Percentiles rank a stretch among this genome's conserved stretches.
phyloP scores from a whole-genome alignment of 1,140 invertebrate species.

The Araneus ventricosus region DNA sequence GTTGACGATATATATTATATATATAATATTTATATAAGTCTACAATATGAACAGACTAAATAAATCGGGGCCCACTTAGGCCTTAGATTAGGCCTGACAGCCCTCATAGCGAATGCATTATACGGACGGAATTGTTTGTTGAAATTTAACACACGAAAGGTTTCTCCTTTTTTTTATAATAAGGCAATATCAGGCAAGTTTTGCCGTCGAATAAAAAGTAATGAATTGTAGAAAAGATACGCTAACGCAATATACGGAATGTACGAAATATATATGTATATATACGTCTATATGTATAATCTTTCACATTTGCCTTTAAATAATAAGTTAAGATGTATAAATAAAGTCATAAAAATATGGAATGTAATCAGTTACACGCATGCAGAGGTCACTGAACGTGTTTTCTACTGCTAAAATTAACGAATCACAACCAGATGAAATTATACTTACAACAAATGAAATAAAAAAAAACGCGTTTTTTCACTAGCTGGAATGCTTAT shows the following conservation, averaged over 20 bases:
- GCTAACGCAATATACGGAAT: constrained; percentile 71
- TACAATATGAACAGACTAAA: constrained; percentile 73
- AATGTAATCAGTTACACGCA: constrained; percentile 13
- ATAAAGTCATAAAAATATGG: constrained; percentile 37
- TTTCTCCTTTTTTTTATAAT: constrained; percentile 67
- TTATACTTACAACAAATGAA: neutral
- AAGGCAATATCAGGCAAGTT: constrained; percentile 69
- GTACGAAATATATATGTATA: constrained; percentile 71
- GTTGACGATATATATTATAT: constrained; percentile 71
- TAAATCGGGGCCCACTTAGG: constrained; percentile 51
- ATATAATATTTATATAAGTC: constrained; percentile 73
- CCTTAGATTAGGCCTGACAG: constrained; percentile 53
- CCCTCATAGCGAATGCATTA: constrained; percentile 56
- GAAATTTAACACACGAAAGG: constrained; percentile 67
- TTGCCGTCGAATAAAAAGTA: constrained; percentile 65
- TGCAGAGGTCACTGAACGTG: neutral
- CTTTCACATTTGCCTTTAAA: constrained; percentile 36
- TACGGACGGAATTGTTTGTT: constrained; percentile 69
- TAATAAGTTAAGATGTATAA: constrained; percentile 39
- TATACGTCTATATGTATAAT: constrained; percentile 65
- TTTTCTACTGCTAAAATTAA: constrained; percentile 31
- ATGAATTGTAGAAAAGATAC: constrained; percentile 70
- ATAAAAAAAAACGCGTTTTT: neutral
- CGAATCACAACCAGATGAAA: neutral
- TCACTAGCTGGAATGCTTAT: neutral